These are phyloP conservation scores for Ericerus pela DNA, from an alignment of 1,140 invertebrate genomes.

Conservation along the genomic window DNA sequence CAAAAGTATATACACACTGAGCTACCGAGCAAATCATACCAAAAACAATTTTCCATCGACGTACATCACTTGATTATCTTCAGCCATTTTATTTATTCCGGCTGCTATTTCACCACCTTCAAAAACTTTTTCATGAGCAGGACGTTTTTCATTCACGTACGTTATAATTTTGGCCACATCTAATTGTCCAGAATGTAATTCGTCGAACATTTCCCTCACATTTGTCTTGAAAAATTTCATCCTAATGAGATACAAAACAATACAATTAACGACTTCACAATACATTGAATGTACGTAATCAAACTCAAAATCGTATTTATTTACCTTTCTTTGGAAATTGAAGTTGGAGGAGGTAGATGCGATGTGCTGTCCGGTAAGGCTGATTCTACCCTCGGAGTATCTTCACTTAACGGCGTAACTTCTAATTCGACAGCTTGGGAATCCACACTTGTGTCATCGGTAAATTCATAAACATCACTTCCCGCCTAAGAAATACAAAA, in stretches of 20 bases:
- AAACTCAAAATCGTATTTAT: neutral
- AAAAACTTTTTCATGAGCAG: constrained; percentile 40
- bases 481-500: neutral
- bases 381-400: constrained; percentile 14
- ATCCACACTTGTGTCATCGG: neutral
- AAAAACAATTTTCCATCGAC: constrained; percentile 75
- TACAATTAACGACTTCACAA: neutral
- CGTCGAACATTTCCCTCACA: constrained; percentile 48
- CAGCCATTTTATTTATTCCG: constrained; percentile 67
- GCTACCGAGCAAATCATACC: constrained; percentile 41
- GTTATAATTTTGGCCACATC: constrained; percentile 40
- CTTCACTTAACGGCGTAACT: neutral
- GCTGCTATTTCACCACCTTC: constrained; percentile 52
- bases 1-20: no score
- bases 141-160: constrained; percentile 43
- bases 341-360: constrained; percentile 12
- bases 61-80: constrained; percentile 82
- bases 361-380: neutral
- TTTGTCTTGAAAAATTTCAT: constrained; percentile 45
- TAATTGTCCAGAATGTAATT: constrained; percentile 50
- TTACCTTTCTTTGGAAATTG: constrained; percentile 18
- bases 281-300: neutral
- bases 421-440: neutral
- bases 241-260: constrained; percentile 29
- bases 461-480: neutral